Evolutionary conservation across 2,113 vertebrate genomes (phyloP), one percentile per base, ranked within the genome.

Genomic region (Aptenodytes forsteri): DNA sequence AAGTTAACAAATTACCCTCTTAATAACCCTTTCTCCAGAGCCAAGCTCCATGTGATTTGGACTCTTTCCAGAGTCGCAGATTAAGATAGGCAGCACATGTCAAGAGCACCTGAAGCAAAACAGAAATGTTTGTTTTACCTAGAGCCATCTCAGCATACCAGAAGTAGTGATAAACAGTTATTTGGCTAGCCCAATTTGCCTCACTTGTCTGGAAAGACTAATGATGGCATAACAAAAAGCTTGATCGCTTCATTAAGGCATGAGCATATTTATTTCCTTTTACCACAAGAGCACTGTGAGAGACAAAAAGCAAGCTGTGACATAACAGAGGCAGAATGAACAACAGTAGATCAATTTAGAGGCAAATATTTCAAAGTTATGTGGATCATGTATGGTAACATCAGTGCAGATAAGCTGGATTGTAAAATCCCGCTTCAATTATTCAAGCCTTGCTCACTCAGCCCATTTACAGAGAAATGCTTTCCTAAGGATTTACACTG

Each of bases 331-430:
- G 49, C 47, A 97, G 58, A 95, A 72, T 69, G 30, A 85, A 66
- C 7, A 90, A n/a, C 30, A 95, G 58, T 17, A 93, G 20, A 87
- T 75, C 64, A 93, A 21, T 91, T 46, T 40, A 87, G 49, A 83
- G 23, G 71, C 70, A 93, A 97, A 78, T 96, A 91, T 93, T 95
- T 94, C 55, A 70, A 90, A 92, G 52, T 22, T 65, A 22, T 19
- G 30, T 71, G 38, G 54, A 81, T 56, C 40, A 30, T 23, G 13
- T 67, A 76, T 20, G 10, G 21, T n/a, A 83, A 64, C 56, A 81
- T 58, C 47, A 65, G 21, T 14, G 13, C 36, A 47, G 29, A 82
- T 77, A 61, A 89, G 2, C 21, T 59, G 27, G 32, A 84, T 9
- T 77, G 52, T 65, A 58, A 95, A 46, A 69, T 72, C 56, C 34